A percentile compares a stretch with the other conserved stretches of the same genome.
Conservation (phyloP, 2,888 invertebrate species). For the Campopleginae sp. region DNA sequence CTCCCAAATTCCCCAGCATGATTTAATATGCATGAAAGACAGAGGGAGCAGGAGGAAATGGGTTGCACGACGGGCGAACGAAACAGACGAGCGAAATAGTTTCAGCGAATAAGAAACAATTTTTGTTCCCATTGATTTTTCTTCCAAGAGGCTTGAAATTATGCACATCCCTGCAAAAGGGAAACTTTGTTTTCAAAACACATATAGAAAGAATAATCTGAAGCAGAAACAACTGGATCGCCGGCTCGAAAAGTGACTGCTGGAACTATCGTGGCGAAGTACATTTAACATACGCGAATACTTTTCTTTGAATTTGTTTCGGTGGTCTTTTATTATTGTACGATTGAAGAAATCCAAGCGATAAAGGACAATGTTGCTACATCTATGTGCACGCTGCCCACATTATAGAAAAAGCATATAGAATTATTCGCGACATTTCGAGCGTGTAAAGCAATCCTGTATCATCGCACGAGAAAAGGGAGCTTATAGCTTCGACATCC, state of each 20-base stretch:
- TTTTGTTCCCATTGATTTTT: neutral
- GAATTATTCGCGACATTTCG: slow-evolving; percentile 76
- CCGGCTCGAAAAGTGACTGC: neutral
- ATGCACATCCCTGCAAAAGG: neutral
- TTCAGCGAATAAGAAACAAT: slow-evolving; percentile 4
- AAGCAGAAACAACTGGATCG: neutral
- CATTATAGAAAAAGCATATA: slow-evolving; percentile 18
- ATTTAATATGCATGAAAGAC: slow-evolving; percentile 47
- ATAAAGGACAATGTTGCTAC: neutral
- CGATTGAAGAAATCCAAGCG: neutral
- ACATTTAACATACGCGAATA: neutral
- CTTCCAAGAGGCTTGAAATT: neutral
- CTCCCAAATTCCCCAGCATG: slow-evolving; percentile 29
- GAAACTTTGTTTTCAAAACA: neutral
- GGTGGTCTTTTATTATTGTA: slow-evolving; percentile 7
- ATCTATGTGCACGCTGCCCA: neutral
- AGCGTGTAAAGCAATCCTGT: slow-evolving; percentile 78
- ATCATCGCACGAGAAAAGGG: slow-evolving; percentile 75
- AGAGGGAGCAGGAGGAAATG: slow-evolving; percentile 14
- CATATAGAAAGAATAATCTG: neutral
- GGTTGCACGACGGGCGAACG: neutral
- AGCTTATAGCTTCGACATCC: slow-evolving; percentile 80
- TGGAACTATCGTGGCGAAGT: neutral
- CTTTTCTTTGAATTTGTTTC: slow-evolving; percentile 20
- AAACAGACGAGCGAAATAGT: slow-evolving; percentile 11